These are phyloP conservation scores for Struthidea cinerea DNA, from an alignment of 2,113 vertebrate genomes.

Conservation along the genomic window DNA sequence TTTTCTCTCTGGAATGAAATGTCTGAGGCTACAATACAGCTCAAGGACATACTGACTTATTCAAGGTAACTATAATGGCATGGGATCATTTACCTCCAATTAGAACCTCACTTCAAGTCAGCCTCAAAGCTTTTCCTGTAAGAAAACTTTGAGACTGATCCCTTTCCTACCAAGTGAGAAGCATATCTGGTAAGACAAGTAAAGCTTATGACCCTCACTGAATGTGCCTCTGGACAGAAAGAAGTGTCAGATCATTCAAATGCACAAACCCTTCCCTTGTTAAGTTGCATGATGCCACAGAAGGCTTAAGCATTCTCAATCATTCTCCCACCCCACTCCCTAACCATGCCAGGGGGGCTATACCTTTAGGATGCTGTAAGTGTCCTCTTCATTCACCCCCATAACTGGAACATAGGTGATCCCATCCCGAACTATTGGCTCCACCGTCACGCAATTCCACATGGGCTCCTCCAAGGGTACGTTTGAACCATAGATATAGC, in stretches of 20 bases:
- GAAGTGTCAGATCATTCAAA: not conserved
- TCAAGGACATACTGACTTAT: not conserved
- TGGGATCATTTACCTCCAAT: not conserved
- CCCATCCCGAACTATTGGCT: conserved; percentile 31
- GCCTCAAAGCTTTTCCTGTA: not conserved
- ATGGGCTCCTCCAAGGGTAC: not conserved
- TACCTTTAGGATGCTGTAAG: conserved; percentile 59
- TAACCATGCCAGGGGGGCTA: not conserved
- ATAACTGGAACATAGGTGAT: conserved; percentile 42
- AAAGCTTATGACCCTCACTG: not conserved
- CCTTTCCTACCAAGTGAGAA: not conserved
- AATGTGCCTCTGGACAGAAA: not conserved
- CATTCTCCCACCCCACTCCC: not conserved
- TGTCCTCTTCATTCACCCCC: not conserved
- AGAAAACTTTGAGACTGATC: not conserved
- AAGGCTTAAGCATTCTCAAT: not conserved
- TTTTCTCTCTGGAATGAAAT: not conserved
- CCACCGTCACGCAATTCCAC: not conserved
- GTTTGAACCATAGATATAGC: not conserved
- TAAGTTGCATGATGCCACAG: not conserved
- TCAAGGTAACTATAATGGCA: not conserved
- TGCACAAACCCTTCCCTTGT: not conserved
- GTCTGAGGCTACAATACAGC: not conserved
- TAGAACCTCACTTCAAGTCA: not conserved
- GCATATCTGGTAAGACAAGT: not conserved